phyloP scores from a whole-genome alignment of 2,113 vertebrate species.

The Istiophorus platypterus region DNA sequence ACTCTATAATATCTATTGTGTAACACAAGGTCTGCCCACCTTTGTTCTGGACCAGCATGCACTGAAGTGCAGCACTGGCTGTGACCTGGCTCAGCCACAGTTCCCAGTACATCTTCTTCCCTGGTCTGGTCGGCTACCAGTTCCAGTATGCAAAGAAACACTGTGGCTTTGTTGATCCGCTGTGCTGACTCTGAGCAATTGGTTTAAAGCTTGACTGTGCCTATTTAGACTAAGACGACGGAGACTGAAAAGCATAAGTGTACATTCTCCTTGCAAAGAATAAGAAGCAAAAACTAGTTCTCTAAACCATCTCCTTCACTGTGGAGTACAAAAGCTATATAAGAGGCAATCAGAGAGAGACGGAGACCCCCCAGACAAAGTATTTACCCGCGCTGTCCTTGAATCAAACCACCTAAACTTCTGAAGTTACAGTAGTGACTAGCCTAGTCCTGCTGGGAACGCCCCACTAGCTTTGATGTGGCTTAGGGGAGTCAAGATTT shows the following conservation, averaged over 20 bases:
- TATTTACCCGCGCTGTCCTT: constrained; percentile 52
- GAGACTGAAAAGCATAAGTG: constrained; percentile 20
- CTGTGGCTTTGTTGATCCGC: background rate
- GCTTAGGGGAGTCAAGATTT: constrained; percentile 66
- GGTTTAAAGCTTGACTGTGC: background rate
- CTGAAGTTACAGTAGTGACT: constrained; percentile 51
- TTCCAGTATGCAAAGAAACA: constrained; percentile 36
- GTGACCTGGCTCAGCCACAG: constrained; percentile 83
- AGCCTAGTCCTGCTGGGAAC: constrained; percentile 48
- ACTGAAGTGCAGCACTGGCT: constrained; percentile 73
- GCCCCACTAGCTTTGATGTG: constrained; percentile 69
- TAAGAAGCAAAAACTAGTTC: background rate
- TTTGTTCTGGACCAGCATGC: constrained; percentile 81
- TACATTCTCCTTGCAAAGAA: constrained; percentile 7
- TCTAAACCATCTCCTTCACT: constrained; percentile 31
- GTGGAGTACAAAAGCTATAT: background rate
- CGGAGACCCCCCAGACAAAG: constrained; percentile 47
- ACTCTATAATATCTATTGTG: background rate
- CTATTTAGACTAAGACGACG: background rate
- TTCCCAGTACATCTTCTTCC: constrained; percentile 84
- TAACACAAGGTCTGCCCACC: constrained; percentile 70
- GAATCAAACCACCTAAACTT: constrained; percentile 42
- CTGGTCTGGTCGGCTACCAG: constrained; percentile 18
- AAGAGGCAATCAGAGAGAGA: background rate
- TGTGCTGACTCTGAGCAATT: background rate